Conservation (phyloP, 2,797 vertebrate genomes). For the Tangara arthus region DNA sequence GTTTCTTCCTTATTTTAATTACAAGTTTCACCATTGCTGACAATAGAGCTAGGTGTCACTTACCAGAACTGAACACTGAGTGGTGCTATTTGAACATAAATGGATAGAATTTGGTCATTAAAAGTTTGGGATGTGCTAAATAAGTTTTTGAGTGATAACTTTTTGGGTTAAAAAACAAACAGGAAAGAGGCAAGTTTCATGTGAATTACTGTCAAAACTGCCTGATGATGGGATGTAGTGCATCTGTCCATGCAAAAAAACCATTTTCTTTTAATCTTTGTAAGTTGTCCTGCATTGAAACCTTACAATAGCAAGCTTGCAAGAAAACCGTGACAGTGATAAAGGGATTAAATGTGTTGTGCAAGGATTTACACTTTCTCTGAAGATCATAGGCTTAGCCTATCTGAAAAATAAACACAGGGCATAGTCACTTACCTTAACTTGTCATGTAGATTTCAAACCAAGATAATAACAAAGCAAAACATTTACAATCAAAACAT, state of each 20-base stretch:
- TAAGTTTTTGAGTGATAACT: not conserved
- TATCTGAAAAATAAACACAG: not conserved
- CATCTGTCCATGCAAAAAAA: not conserved
- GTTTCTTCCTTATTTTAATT: not conserved
- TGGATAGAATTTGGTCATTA: not conserved
- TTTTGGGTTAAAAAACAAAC: not conserved
- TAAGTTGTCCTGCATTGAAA: not conserved
- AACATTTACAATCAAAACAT: not conserved
- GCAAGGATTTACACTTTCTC: too few relatives aligned
- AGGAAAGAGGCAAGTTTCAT: not conserved
- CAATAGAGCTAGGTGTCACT: not conserved
- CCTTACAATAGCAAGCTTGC: not conserved
- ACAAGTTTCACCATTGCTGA: not conserved
- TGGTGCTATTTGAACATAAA: conserved; percentile 18
- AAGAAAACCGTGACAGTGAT: not conserved
- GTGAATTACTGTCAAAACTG: not conserved
- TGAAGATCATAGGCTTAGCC: not conserved
- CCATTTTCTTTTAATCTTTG: not conserved
- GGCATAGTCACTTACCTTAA: not conserved
- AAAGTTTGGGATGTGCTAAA: not conserved
- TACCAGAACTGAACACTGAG: conserved; percentile 5
- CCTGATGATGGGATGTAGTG: fast-evolving
- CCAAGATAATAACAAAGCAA: not conserved
- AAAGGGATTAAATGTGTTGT: not conserved
- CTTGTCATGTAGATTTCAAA: not conserved